Evolutionary conservation across 2,797 vertebrate species (phyloP), one percentile per base, ranked within the genome.

Genomic region (Gouania willdenowi): DNA sequence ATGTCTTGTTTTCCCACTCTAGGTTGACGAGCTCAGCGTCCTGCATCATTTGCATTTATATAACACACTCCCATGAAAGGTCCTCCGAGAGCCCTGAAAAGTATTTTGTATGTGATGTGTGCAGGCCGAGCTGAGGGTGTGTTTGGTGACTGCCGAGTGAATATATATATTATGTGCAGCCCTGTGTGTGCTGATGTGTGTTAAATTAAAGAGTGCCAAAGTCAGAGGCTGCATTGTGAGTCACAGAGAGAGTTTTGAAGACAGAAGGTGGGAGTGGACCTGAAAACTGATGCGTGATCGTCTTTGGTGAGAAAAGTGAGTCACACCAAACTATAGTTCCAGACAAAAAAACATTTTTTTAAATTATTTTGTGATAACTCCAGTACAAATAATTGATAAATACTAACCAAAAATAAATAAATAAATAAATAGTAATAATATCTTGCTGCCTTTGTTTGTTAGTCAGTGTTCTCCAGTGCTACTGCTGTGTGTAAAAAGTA

Each of bases 41-140:
- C 49, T 50, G 35, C 40, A 22, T 41, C 26, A 65, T 77, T 78
- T 72, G 52, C 63, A 72, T 81, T 70, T 73, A 71, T 61, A 73
- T 57, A 67, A 42, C 35, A 28, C 44, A 57, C 44, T 52, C 43
- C 40, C 15, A 48, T 7, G 28, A 20, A 61, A 19, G 11, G 13
- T 62, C 38, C 20, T 41, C 14, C 19, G 29, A 59, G 26, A 38
- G 26, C n/a, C 18, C 45, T 20, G 1, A 32, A 25, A 69, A 18
- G 16, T 31, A 26, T 66, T 81, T 55, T 60, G 11, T 27, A 48
- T 58, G 54, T 62, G 57, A 74, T 60, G 38, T 38, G 58, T 59
- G 36, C 39, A 1, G 41, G 41, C 26, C 11, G 21, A 18, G 13
- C 14, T 22, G 10, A 2, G 2, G 5, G 5, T 19, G 30, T 46